Percentiles rank a stretch among this genome's conserved stretches.
Conservation (phyloP, 2,888 invertebrate genomes). For the Phaedon cochleariae region DNA sequence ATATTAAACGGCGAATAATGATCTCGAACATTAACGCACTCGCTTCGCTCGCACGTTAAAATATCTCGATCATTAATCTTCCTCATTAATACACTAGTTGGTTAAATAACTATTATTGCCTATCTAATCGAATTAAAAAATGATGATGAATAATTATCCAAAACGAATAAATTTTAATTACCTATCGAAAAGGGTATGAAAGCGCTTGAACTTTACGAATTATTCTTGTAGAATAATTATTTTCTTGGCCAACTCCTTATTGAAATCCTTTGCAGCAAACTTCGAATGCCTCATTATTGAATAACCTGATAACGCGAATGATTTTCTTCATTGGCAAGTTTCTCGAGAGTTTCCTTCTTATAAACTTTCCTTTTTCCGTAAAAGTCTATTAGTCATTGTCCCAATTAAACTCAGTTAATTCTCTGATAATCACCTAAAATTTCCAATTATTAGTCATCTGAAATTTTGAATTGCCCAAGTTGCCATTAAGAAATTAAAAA, state of each 20-base stretch:
- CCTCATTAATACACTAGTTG: too few relatives aligned
- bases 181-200: neutral
- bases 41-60: too few relatives aligned
- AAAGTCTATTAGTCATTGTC: constrained; percentile 2
- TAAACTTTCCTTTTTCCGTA: neutral
- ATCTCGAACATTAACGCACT: too few relatives aligned
- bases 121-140: too few relatives aligned
- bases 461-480: neutral
- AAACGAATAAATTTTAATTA: neutral
- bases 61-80: too few relatives aligned
- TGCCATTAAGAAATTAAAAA: neutral
- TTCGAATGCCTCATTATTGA: neutral
- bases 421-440: neutral
- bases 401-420: neutral
- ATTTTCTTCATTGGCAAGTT: neutral
- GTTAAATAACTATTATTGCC: too few relatives aligned
- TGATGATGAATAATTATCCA: neutral
- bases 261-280: neutral
- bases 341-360: neutral
- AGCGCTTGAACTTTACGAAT: neutral
- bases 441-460: constrained; percentile 1
- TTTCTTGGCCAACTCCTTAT: neutral
- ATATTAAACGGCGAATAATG: too few relatives aligned
- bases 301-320: neutral
- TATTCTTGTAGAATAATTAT: neutral